A percentile compares a stretch with the other conserved stretches of the same genome.
phyloP scores from a whole-genome alignment of 1,140 invertebrate species.

The Cephus cinctus region DNA sequence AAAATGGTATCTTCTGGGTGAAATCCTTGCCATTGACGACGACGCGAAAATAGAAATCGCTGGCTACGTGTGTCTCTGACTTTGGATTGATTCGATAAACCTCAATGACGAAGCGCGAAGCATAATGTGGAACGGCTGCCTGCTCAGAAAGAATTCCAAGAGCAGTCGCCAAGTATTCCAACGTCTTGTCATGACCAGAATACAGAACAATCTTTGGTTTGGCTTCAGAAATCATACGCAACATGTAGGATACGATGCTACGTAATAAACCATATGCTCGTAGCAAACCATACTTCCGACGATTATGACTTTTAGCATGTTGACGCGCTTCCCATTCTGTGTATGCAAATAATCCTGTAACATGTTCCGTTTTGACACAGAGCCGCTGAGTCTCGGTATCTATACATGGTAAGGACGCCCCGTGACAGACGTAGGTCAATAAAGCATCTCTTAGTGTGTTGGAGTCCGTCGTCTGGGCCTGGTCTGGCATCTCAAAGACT shows the following conservation, averaged over 20 bases:
- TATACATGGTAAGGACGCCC: conserved; percentile 72
- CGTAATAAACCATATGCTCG: conserved; percentile 75
- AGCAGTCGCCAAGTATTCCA: conserved; percentile 78
- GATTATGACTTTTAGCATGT: conserved; percentile 64
- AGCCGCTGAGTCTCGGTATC: conserved; percentile 51
- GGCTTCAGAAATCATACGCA: conserved; percentile 73
- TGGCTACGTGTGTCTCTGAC: conserved; percentile 52
- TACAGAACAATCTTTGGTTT: conserved; percentile 82
- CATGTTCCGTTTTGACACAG: conserved; percentile 67
- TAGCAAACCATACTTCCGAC: conserved; percentile 68
- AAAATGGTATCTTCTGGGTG: conserved; percentile 80
- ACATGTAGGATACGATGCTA: conserved; percentile 76
- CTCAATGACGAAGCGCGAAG: conserved; percentile 83
- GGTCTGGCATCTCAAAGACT: conserved; percentile 63
- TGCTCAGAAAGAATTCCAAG: conserved; percentile 68
- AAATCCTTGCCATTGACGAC: conserved; percentile 86
- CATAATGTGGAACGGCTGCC: conserved; percentile 68
- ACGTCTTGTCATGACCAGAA: conserved; percentile 87
- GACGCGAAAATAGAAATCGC: conserved; percentile 77
- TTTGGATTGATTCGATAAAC: conserved; percentile 62
- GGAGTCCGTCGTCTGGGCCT: conserved; percentile 62
- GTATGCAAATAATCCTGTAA: conserved; percentile 72
- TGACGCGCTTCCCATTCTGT: conserved; percentile 73
- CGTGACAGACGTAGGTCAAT: conserved; percentile 81
- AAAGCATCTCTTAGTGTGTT: conserved; percentile 77